Evolutionary conservation across 2,888 invertebrate genomes (phyloP).

Genomic region (Steinernema scapterisci): DNA sequence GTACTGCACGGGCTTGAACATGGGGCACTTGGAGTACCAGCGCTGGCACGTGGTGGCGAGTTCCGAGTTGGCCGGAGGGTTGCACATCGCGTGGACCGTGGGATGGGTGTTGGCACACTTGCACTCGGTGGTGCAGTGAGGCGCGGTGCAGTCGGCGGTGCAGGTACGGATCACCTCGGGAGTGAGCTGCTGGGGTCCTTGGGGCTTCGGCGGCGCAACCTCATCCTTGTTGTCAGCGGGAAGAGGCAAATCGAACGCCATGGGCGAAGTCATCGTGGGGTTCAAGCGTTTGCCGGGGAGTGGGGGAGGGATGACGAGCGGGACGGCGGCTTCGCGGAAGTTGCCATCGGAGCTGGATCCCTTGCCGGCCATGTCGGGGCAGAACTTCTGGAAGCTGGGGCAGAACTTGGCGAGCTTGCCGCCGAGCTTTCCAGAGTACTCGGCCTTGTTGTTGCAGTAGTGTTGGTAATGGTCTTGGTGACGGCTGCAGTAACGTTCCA

Average conservation of each 20-base stretch:
- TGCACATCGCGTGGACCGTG: conserved; percentile 59
- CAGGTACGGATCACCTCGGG: conserved; percentile 37
- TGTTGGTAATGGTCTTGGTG: conserved; percentile 53
- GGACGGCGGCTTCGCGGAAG: conserved; percentile 33
- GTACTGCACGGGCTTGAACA: conserved; percentile 58
- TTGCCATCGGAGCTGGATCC: neutral
- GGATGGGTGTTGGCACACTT: conserved; percentile 43
- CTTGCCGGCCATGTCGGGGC: conserved; percentile 41
- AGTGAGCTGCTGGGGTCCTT: conserved; percentile 19
- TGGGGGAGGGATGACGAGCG: conserved; percentile 56
- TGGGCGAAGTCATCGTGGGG: conserved; percentile 19
- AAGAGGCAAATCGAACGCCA: conserved; percentile 37
- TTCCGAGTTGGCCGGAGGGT: conserved; percentile 55
- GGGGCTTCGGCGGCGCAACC: neutral
- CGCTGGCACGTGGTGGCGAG: conserved; percentile 55
- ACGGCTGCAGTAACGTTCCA: conserved; percentile 52
- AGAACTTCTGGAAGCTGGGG: conserved; percentile 59
- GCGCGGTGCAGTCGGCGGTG: conserved; percentile 43
- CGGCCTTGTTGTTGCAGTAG: conserved; percentile 50
- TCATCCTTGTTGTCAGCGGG: conserved; percentile 20
- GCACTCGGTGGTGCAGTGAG: conserved; percentile 43
- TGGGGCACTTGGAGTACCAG: conserved; percentile 62
- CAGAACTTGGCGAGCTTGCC: conserved; percentile 59
- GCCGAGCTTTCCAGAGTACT: conserved; percentile 39
- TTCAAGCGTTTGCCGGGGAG: conserved; percentile 44